Conservation (phyloP, 2,113 vertebrate genomes). For the Emydura subglobosa region DNA sequence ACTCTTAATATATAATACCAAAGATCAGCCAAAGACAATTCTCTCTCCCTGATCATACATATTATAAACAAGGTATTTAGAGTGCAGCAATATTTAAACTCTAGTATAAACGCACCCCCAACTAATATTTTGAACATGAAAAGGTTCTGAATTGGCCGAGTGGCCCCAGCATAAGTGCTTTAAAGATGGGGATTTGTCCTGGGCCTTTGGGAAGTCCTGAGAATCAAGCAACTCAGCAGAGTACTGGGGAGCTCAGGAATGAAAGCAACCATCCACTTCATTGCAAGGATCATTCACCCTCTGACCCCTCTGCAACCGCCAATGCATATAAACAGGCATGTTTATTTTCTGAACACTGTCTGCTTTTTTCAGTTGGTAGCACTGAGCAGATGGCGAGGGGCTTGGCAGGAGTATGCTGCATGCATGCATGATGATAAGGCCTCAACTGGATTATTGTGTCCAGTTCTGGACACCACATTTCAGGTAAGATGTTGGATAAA, state of each 20-base stretch:
- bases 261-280: not conserved
- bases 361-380: not conserved
- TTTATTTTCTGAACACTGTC: not conserved
- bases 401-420: not conserved
- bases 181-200: not conserved
- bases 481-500: not conserved
- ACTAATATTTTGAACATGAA: not conserved
- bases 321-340: not conserved
- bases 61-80: not conserved
- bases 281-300: not conserved
- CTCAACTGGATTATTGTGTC: not conserved
- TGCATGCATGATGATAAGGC: not conserved
- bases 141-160: not conserved
- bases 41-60: not conserved
- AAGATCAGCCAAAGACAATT: not conserved
- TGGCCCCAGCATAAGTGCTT: not conserved
- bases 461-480: not conserved
- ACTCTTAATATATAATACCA: not conserved
- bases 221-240: not conserved
- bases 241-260: not conserved
- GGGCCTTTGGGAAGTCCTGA: not conserved
- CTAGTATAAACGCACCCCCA: not conserved
- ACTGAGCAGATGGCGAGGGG: not conserved
- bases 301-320: not conserved
- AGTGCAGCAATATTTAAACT: not conserved